Evolutionary conservation across 2,797 vertebrate species (phyloP).

Genomic region (Sarcophilus harrisii): DNA sequence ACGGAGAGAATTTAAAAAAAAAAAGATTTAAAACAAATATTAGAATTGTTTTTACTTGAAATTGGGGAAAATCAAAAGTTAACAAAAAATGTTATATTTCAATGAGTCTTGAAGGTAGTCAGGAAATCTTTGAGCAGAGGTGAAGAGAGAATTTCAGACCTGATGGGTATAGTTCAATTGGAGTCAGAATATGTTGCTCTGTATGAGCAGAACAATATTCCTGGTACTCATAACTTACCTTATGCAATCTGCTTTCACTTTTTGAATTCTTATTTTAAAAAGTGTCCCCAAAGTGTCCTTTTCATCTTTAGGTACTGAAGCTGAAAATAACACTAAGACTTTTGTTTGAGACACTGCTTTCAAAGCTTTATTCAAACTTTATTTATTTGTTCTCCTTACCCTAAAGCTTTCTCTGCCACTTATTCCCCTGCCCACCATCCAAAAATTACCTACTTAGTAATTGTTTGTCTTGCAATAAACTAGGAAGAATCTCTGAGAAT

Average conservation of each 20-base stretch:
- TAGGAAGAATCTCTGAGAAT: not conserved
- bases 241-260: not conserved
- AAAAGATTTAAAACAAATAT: no score
- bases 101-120: not conserved
- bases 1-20: no score
- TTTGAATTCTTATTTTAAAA: not conserved
- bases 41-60: no score
- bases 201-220: not conserved
- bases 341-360: not conserved
- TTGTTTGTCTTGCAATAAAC: not conserved
- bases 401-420: not conserved
- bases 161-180: not conserved
- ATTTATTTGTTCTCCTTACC: no score
- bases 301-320: not conserved
- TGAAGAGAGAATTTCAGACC: not conserved
- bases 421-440: not conserved
- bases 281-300: not conserved
- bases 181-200: not conserved
- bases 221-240: not conserved
- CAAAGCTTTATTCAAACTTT: not conserved
- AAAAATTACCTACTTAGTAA: not conserved
- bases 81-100: not conserved
- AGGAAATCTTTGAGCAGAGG: not conserved
- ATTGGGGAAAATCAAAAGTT: no score
- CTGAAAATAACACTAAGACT: not conserved